Percentiles rank a stretch among this genome's conserved stretches.
Evolutionary conservation across 2,797 vertebrate species (phyloP).

Genomic region (Limnodromus scolopaceus): DNA sequence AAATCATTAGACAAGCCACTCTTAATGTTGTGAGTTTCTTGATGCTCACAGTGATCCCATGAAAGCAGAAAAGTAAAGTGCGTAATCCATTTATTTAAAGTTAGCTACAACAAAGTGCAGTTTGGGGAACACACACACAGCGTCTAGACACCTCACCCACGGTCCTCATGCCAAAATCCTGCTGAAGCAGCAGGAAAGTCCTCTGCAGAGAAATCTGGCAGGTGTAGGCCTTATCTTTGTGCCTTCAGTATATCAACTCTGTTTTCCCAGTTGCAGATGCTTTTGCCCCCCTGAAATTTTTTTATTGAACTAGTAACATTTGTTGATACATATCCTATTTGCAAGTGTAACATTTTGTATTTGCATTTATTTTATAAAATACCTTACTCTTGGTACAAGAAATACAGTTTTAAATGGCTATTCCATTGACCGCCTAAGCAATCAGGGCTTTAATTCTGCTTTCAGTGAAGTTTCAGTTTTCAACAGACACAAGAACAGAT

Average conservation of each 20-base stretch:
- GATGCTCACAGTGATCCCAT: neutral
- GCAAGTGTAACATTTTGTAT: neutral
- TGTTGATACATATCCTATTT: neutral
- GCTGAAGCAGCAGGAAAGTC: neutral
- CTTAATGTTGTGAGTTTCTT: neutral
- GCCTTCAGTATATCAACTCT: neutral
- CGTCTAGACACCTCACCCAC: neutral
- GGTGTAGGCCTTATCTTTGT: neutral
- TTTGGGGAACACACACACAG: neutral
- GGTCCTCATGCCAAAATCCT: neutral
- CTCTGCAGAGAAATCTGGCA: neutral
- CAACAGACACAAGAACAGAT: neutral
- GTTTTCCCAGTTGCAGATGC: neutral
- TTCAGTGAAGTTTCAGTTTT: slow-evolving; percentile 33
- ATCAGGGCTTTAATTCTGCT: slow-evolving; percentile 2
- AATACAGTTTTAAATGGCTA: neutral
- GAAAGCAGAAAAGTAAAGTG: neutral
- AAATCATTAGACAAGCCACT: neutral
- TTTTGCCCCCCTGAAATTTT: neutral
- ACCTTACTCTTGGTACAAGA: neutral
- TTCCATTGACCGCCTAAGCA: neutral
- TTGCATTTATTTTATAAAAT: neutral
- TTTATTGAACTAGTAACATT: neutral
- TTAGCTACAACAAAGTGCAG: neutral
- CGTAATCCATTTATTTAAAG: neutral